Conservation (phyloP, 2,113 vertebrate species). For the Cheilinus undulatus region DNA sequence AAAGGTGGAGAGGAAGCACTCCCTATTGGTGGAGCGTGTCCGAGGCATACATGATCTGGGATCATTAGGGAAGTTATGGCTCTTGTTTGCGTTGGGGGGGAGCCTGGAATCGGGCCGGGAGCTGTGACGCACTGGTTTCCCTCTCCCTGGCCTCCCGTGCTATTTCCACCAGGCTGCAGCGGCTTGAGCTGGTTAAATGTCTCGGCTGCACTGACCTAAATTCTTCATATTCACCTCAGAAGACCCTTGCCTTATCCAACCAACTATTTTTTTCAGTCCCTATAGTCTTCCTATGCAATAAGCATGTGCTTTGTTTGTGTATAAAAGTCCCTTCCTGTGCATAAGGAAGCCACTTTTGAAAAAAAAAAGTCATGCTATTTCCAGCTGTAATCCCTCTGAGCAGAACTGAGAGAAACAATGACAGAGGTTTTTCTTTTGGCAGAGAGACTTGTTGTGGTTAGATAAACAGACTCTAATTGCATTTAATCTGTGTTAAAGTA, state of each 20-base stretch:
- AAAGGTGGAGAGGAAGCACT: constrained; percentile 63
- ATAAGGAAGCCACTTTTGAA: constrained; percentile 68
- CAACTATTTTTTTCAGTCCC: constrained; percentile 28
- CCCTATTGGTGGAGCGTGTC: constrained; percentile 58
- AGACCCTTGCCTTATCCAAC: constrained; percentile 74
- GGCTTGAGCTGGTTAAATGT: constrained; percentile 80
- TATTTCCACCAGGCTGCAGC: constrained; percentile 79
- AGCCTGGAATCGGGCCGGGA: constrained; percentile 61
- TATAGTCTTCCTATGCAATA: constrained; percentile 45
- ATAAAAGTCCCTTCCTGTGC: constrained; percentile 75
- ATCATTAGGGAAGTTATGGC: constrained; percentile 79
- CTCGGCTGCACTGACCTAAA: constrained; percentile 83
- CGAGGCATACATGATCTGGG: constrained; percentile 62
- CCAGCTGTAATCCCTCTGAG: constrained; percentile 65
- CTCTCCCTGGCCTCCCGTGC: constrained; percentile 78
- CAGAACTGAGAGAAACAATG: constrained; percentile 69
- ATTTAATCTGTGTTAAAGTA: constrained; percentile 81
- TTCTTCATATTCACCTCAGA: constrained; percentile 85
- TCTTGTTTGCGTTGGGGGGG: constrained; percentile 66
- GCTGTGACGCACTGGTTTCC: constrained; percentile 74
- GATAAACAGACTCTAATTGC: constrained; percentile 80
- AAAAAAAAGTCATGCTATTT: constrained; percentile 52
- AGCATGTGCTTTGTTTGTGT: constrained; percentile 74
- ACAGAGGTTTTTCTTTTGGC: constrained; percentile 68
- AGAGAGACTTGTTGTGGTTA: constrained; percentile 78